Evolutionary conservation across 1,140 invertebrate genomes (phyloP), one percentile per base, ranked within the genome.

Genomic region (Brachionus asplanchnoidis): DNA sequence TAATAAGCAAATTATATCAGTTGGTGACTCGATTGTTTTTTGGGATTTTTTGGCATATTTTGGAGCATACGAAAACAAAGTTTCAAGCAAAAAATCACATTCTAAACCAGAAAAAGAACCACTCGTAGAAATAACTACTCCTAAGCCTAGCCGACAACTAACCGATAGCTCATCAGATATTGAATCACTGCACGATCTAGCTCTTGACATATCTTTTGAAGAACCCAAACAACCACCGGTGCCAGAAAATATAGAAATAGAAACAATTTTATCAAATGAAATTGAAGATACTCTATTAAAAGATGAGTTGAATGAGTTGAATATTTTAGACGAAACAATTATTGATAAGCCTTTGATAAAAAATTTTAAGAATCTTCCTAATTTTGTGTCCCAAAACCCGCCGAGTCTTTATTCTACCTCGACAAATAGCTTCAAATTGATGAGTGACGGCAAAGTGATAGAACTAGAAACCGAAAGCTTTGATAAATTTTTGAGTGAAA

Each of bases 21-120:
- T 88, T 36, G 89, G 89, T 28, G 89, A 90, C 68, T 88, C 89
- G 7, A 85, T 90, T 26, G 89, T 89, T 85, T 65, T 89, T n/a
- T 90, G 89, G 89, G 87, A 90, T 75, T 88, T 88, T 85, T 83
- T 90, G 40, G 88, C 85, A 7, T 65, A 36, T 70, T 77, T 50
- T 73, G 32, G 68, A 42, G 68, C 17, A n/a, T 1, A 40, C 7
- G 68, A 73, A 20, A 42, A 17, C 9, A 40, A 73, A 73, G 7
- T 20, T 23, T 20, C 36, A 73, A 20, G 8, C 8, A 73, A 20
- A 36, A 73, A 73, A 73, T 20, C 36, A 40, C 14, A 17, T 17
- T 42, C 17, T 20, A 36, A 14, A 28, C 2, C 3, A 28, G 28
- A 1, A 7, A 40, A 9, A 42, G 68, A 73, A 42, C 68, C 68